These are phyloP conservation scores for Drosophila mojavensis DNA, from an alignment of 1,140 invertebrate species.

Conservation along the genomic window DNA sequence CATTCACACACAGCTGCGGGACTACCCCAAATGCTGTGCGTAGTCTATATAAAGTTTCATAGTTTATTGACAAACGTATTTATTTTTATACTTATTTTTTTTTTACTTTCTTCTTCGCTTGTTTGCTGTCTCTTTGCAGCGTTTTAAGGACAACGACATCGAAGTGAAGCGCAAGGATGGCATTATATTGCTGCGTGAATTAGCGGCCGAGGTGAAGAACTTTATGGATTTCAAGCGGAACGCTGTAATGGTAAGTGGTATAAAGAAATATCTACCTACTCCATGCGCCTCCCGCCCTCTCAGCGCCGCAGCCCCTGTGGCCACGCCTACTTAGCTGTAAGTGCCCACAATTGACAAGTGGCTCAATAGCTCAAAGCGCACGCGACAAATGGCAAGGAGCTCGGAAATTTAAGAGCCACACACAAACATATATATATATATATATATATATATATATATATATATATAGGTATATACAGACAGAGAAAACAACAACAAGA, in stretches of 20 bases:
- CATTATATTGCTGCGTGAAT: slow-evolving; percentile 91
- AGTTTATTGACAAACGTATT: slow-evolving; percentile 62
- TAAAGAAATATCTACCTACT: slow-evolving; percentile 7
- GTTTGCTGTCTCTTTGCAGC: slow-evolving; percentile 85
- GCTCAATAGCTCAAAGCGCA: slow-evolving; percentile 68
- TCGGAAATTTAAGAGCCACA: slow-evolving; percentile 55
- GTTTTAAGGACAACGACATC: slow-evolving; percentile 90
- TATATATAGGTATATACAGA: neutral
- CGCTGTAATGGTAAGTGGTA: slow-evolving; percentile 91
- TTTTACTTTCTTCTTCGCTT: slow-evolving; percentile 19
- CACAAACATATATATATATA: slow-evolving; percentile 44
- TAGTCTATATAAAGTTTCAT: slow-evolving; percentile 57
- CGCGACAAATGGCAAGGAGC: slow-evolving; percentile 24
- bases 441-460: too few relatives aligned
- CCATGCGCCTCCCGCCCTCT: neutral
- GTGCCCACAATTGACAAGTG: slow-evolving; percentile 67
- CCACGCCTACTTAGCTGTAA: slow-evolving; percentile 8
- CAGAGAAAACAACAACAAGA: slow-evolving; percentile 59
- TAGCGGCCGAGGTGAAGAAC: slow-evolving; percentile 93
- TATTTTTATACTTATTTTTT: slow-evolving; percentile 47
- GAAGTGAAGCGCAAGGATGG: slow-evolving; percentile 91
- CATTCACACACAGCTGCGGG: neutral
- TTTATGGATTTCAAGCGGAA: slow-evolving; percentile 96
- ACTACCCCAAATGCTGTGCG: slow-evolving; percentile 11
- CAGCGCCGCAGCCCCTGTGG: neutral